Conservation (phyloP, 2,113 vertebrate species). For the Lagopus leucura region DNA sequence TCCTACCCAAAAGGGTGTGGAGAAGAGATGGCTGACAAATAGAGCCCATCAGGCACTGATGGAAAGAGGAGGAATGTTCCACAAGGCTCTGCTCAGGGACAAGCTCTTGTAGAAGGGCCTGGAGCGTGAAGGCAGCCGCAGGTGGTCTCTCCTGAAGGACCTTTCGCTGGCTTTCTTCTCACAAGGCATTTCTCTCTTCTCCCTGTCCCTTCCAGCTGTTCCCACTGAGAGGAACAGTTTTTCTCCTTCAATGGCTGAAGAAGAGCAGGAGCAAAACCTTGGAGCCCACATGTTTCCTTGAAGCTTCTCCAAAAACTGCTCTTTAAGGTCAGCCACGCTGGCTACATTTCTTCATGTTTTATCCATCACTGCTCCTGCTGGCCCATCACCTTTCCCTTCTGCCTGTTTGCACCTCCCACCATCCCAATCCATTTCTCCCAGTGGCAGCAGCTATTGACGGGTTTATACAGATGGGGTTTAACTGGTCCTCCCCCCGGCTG, state of each 20-base stretch:
- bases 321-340: background rate
- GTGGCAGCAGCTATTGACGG: conserved; percentile 27
- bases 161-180: background rate
- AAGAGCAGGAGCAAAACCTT: background rate
- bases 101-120: background rate
- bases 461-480: conserved; percentile 3
- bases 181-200: background rate
- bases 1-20: background rate
- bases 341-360: background rate
- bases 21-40: fast-evolving
- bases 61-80: background rate
- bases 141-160: background rate
- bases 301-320: no score
- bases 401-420: background rate
- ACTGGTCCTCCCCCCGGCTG: background rate
- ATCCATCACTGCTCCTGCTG: background rate
- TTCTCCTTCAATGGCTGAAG: background rate
- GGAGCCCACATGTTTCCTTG: background rate
- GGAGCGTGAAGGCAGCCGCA: background rate
- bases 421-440: background rate
- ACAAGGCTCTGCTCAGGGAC: background rate
- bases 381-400: background rate
- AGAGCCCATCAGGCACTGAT: background rate
- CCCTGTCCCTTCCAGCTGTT: background rate
- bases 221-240: background rate